A percentile compares a stretch with the other conserved stretches of the same genome.
Evolutionary conservation across 2,888 invertebrate genomes (phyloP).

Genomic region (Drosophila differens): DNA sequence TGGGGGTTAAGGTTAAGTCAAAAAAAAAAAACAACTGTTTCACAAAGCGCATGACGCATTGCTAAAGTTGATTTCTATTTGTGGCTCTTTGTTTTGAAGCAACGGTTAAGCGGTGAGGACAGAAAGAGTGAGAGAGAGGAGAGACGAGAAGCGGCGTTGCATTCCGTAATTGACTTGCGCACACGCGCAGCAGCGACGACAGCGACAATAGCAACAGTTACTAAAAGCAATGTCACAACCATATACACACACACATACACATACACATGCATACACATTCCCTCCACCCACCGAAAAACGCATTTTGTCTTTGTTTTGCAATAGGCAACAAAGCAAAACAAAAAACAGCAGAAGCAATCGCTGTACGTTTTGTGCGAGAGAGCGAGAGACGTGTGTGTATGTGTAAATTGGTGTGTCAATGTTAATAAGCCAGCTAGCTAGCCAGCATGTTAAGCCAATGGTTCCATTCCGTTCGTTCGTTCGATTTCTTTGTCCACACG

Average conservation of each 20-base stretch:
- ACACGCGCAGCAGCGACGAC: slow-evolving; percentile 58
- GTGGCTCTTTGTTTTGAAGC: slow-evolving; percentile 28
- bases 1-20: slow-evolving; percentile 55
- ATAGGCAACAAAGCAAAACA: slow-evolving; percentile 44
- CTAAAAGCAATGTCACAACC: slow-evolving; percentile 60
- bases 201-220: slow-evolving; percentile 40
- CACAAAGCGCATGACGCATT: slow-evolving; percentile 62
- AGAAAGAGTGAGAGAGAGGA: not conserved
- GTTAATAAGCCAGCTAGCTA: slow-evolving; percentile 62
- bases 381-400: slow-evolving; percentile 12
- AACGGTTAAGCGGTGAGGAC: not conserved
- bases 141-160: slow-evolving; percentile 46
- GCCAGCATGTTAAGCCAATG: slow-evolving; percentile 39
- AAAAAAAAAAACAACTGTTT: slow-evolving; percentile 52
- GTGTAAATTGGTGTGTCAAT: slow-evolving; percentile 47
- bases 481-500: slow-evolving; percentile 56
- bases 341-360: slow-evolving; percentile 22
- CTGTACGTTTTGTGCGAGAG: slow-evolving; percentile 21
- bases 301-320: slow-evolving; percentile 74
- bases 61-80: slow-evolving; percentile 47
- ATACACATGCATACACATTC: not conserved
- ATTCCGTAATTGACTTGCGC: slow-evolving; percentile 74
- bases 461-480: slow-evolving; percentile 41
- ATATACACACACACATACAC: not conserved
- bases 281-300: slow-evolving; percentile 31